Base-by-base conservation (phyloP, 1,140 invertebrate genomes). In the Bombus picipes region DNA sequence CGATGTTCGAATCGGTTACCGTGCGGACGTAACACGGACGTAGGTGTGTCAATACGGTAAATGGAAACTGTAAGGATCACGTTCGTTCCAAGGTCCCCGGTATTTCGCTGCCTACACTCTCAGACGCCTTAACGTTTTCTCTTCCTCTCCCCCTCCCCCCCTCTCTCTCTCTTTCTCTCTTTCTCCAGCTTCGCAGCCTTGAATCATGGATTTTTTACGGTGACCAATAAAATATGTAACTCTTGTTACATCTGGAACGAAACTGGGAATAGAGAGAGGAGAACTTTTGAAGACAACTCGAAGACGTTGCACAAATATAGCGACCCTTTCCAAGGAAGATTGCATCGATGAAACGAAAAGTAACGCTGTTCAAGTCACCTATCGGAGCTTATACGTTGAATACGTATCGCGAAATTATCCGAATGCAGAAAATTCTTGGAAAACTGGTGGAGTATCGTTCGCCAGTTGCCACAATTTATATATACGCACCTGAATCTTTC, bases 191-290 rank as follows among this genome's bases (percentile, higher is more conserved):
- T 74, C 53, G 66, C 53, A 89, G 83, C 88, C 89, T 90, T 85
- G 86, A 90, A 86, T 90, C 90, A 86, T 82, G 32, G 68, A 88
- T 62, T 79, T 73, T 68, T 87, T 82, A 72, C 79, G n/a, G 18
- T 53, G 47, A 82, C 83, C 73, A 70, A 75, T 91, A 88, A 91
- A 90, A 88, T 90, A 88, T 85, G 87, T 76, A 90, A 87, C 72
- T 75, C 59, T 57, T 76, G 78, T 88, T 82, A 75, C 74, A 88
- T 88, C 83, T 85, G 73, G 79, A 78, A 86, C 83, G 78, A 81
- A 68, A 41, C 34, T 71, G 86, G 65, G 53, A 75, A 87, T 77
- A 72, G 78, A 65, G 68, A 72, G 62, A 34, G 43, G 62, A 34
- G 43, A 62, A 83, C 66, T 32, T 1, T 59, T 28, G 65, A 68